Conservation (phyloP, 1,140 invertebrate species). For the Rhyzopertha dominica region DNA sequence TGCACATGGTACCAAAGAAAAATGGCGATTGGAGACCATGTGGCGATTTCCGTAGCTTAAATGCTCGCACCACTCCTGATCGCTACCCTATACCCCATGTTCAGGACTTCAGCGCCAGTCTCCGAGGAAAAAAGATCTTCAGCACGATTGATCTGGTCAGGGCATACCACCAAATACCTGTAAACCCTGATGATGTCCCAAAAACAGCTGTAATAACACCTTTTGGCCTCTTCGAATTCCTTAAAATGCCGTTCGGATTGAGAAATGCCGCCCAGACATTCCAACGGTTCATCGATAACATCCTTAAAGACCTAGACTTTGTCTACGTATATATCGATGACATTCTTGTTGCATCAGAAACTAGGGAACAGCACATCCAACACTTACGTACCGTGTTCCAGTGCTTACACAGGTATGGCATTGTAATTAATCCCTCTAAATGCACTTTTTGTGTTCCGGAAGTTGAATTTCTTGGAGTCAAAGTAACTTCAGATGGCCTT, state of each 20-base stretch:
- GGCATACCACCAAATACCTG: conserved; percentile 48
- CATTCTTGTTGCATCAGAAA: conserved; percentile 47
- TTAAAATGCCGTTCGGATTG: conserved; percentile 42
- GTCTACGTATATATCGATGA: conserved; percentile 49
- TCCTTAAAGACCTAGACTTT: conserved; percentile 41
- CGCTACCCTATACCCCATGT: conserved; percentile 33
- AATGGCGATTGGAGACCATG: conserved; percentile 39
- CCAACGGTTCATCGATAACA: conserved; percentile 48
- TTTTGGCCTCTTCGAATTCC: conserved; percentile 42
- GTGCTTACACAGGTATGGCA: conserved; percentile 41
- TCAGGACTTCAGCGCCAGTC: conserved; percentile 30
- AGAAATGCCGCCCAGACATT: conserved; percentile 42
- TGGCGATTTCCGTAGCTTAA: conserved; percentile 47
- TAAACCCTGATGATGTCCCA: conserved; percentile 28
- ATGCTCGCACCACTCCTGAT: conserved; percentile 43
- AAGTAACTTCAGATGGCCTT: conserved; percentile 33
- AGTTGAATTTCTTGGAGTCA: conserved; percentile 35
- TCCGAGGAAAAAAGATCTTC: conserved; percentile 44
- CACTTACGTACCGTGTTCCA: too few species aligned
- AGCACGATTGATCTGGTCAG: conserved; percentile 45
- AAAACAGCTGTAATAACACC: conserved; percentile 42
- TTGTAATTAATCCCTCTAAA: conserved; percentile 33
- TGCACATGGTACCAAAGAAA: conserved; percentile 46
- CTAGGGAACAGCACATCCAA: too few species aligned
- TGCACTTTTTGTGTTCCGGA: conserved; percentile 27